Base-by-base conservation (phyloP, 2,888 invertebrate genomes). In the Lissonota sp. region DNA sequence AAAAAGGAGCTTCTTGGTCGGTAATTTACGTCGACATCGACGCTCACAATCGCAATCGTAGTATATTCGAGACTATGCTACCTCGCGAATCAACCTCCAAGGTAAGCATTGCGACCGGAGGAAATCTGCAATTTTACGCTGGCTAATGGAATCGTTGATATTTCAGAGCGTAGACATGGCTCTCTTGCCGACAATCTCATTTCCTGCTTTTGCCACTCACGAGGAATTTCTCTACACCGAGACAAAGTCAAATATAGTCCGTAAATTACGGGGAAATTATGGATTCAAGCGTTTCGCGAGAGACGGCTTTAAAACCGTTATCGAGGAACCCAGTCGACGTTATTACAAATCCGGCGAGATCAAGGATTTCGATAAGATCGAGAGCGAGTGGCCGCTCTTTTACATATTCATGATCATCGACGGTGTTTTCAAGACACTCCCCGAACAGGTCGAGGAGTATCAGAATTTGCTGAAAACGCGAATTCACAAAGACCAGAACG, bases 1-100 rank as follows among this genome's bases (percentile, higher is more conserved):
- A 98, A 86, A 97, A 98, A 88, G 99, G 99, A 14, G 98, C 99
- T 0, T 97, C 98, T 0, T 99, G 99, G 97, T 99, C 99, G 87
- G 99, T 99, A 0, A 97, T 99, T 73, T 99, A 99, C 93, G 99
- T 99, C 1, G 99, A 99, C 91, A 99, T 99, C 88, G 99, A 99
- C 93, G 99, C 99, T 0, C 99, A 99, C 92, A 99, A 99, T 93
- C 95, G 99, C 73, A 99, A 99, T 93, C 94, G 99, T 87, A 99
- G 99, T 92, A 99, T 99, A 87, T 99, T 99, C 92, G 99, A 99
- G 94, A 99, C 99, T 0, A 96, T 99, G 94, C 93, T 99, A 51
- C 99, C 99, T 0, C 94, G 99, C 86, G 99, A 99, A 93, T 99
- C 99, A 0, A 98, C 98, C 92, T 99, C 99, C 0, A 99, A 99